A percentile compares a stretch with the other conserved stretches of the same genome.
These are phyloP conservation scores for Bemisia tabaci DNA, from an alignment of 1,140 invertebrate genomes.

Conservation along the genomic window DNA sequence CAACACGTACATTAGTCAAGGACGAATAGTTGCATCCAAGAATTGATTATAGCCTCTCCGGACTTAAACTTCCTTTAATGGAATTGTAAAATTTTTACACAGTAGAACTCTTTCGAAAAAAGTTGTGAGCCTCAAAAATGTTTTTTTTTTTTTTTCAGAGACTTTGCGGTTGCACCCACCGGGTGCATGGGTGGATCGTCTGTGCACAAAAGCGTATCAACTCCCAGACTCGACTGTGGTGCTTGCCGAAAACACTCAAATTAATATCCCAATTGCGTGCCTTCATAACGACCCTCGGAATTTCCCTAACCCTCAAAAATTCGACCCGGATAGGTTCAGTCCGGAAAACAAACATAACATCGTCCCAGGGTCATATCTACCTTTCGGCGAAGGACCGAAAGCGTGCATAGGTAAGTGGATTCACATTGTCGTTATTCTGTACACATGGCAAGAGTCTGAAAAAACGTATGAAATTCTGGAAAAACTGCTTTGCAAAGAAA, in stretches of 20 bases:
- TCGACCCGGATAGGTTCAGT: constrained; percentile 41
- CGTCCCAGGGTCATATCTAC: too few species aligned
- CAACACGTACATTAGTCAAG: too few species aligned
- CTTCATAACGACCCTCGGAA: constrained; percentile 38
- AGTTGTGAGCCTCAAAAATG: too few species aligned
- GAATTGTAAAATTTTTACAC: too few species aligned
- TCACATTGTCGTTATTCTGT: too few species aligned
- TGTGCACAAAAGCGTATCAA: constrained; percentile 33
- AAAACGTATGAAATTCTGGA: too few species aligned
- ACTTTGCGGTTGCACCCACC: constrained; percentile 29
- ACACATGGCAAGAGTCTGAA: too few species aligned
- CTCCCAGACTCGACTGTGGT: constrained; percentile 39
- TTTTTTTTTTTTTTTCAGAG: constrained; percentile 11
- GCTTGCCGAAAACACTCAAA: constrained; percentile 41
- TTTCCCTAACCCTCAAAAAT: constrained; percentile 41
- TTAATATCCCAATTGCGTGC: constrained; percentile 43
- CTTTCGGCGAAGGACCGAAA: constrained; percentile 55
- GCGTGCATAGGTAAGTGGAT: constrained; percentile 59
- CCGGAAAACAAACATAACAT: constrained; percentile 31
- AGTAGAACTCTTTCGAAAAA: too few species aligned
- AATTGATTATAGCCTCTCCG: too few species aligned
- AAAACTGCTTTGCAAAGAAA: too few species aligned
- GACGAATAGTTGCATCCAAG: too few species aligned
- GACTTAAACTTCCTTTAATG: too few species aligned
- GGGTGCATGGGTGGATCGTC: constrained; percentile 30